A percentile compares a stretch with the other conserved stretches of the same genome.
Evolutionary conservation across 2,113 vertebrate species (phyloP).

Genomic region (Strix aluco): DNA sequence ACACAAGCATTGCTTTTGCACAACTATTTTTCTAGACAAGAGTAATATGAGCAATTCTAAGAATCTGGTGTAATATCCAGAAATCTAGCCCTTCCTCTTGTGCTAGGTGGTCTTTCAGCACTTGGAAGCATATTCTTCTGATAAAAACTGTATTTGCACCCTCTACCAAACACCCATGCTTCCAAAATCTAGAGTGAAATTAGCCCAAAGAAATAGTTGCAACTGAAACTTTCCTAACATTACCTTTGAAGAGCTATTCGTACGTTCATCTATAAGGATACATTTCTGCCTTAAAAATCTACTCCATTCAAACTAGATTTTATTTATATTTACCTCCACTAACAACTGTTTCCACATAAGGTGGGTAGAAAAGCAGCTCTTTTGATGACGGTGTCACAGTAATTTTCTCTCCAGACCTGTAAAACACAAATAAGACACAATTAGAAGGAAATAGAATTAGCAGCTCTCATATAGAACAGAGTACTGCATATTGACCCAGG

Average conservation of each 20-base stretch:
- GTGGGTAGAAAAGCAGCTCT: conserved; percentile 94
- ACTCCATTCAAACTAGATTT: background rate
- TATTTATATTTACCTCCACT: conserved; percentile 84
- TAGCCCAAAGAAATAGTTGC: background rate
- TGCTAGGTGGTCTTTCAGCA: background rate
- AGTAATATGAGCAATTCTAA: background rate
- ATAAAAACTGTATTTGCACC: background rate
- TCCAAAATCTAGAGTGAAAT: background rate
- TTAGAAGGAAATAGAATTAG: background rate
- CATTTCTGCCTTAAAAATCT: background rate
- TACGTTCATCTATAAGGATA: background rate
- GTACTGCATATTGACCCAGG: background rate
- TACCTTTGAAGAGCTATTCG: background rate
- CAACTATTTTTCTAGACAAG: background rate
- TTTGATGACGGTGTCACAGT: conserved; percentile 94
- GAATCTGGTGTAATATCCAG: background rate
- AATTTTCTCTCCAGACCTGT: conserved; percentile 94
- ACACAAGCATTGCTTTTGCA: background rate
- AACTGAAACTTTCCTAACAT: background rate
- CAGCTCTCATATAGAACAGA: background rate
- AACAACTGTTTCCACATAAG: conserved; percentile 90
- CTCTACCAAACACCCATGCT: background rate
- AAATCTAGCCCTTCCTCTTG: background rate
- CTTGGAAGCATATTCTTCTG: background rate
- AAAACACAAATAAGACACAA: background rate